Base-by-base conservation (phyloP, 2,797 vertebrate genomes). In the Premnoplex brunnescens region DNA sequence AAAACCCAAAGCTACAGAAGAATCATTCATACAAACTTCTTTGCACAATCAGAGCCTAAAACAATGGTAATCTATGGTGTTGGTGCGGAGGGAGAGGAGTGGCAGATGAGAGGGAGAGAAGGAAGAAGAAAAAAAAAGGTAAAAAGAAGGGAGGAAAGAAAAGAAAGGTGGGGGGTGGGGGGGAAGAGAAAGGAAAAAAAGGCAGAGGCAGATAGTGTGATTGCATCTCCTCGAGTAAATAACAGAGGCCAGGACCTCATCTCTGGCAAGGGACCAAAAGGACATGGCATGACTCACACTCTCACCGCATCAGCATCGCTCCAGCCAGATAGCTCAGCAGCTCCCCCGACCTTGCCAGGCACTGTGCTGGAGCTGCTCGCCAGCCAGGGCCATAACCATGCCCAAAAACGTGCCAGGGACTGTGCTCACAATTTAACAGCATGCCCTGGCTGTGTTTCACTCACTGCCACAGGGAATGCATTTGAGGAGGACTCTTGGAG, bases 11-110 rank as follows among this genome's bases (percentile, higher is more conserved):
- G 26, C 14, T 80, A 15, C 56, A 22, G 34, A 73, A n/a, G 52
- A 27, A 46, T 41, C n/a, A 16, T 14, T 74, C 43, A 7, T n/a
- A 4, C 9, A 78, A 59, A 15, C 5, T 72, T 68, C 73, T 34
- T 12, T 36, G 10, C 27, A 91, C 74, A 78, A 66, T 46, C 1
- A 2, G 6, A 88, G 27, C n/a, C 62, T 58, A 55, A 72, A 85
- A 11, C 23, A 84, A 21, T 12, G 20, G 17, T 7, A 75, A 88
- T 34, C 15, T 48, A 49, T 63, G 6, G 3, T 58, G 28, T 27
- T 64, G 13, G 7, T 56, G 19, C 2, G 4, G 3, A 3, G 6
- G 7, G 11, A 11, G 3, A 18, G 2, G 4, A 2, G 6, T 2
- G 6, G 16, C 30, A 54, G 30, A 32, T 32, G 23, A 37, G 4